phyloP scores from a whole-genome alignment of 2,888 invertebrate species.

The Caenorhabditis sinica region DNA sequence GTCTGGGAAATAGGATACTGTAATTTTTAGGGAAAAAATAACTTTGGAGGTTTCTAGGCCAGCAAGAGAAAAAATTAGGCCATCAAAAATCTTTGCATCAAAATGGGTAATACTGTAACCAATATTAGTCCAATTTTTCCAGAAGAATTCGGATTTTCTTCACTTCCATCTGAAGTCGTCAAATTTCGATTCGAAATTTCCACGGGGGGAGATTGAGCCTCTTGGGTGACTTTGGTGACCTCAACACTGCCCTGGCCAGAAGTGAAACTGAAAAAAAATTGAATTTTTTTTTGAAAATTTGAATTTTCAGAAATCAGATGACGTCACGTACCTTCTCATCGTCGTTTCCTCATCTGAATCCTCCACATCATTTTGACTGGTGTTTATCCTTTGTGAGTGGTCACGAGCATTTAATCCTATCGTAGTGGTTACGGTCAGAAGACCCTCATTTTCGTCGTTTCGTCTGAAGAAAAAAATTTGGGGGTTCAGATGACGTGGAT shows the following conservation, averaged over 20 bases:
- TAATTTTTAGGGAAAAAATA: background rate
- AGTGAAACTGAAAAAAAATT: conserved; percentile 39
- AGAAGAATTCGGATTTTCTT: conserved; percentile 2
- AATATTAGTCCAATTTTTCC: background rate
- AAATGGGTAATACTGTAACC: background rate
- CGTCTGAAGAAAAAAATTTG: too few relatives aligned
- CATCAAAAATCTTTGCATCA: conserved; percentile 14
- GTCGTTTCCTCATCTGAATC: background rate
- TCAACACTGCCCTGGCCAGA: conserved; percentile 54
- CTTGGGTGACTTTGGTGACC: conserved; percentile 49
- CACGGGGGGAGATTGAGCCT: conserved; percentile 4
- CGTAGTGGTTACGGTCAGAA: conserved; percentile 56
- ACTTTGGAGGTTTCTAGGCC: background rate
- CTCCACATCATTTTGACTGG: background rate
- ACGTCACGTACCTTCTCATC: conserved; percentile 5
- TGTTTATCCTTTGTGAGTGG: conserved; percentile 3
- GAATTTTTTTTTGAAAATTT: conserved; percentile 10
- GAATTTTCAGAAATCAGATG: background rate
- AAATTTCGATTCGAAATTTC: conserved; percentile 10
- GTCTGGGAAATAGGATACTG: conserved; percentile 12
- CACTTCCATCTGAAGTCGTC: conserved; percentile 35
- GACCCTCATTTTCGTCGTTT: conserved; percentile 40
- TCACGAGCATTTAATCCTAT: conserved; percentile 60
- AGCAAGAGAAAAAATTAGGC: background rate
- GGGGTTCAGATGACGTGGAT: too few relatives aligned